A percentile compares a stretch with the other conserved stretches of the same genome.
phyloP scores from a whole-genome alignment of 2,113 vertebrate species.

The Suricata suricatta region DNA sequence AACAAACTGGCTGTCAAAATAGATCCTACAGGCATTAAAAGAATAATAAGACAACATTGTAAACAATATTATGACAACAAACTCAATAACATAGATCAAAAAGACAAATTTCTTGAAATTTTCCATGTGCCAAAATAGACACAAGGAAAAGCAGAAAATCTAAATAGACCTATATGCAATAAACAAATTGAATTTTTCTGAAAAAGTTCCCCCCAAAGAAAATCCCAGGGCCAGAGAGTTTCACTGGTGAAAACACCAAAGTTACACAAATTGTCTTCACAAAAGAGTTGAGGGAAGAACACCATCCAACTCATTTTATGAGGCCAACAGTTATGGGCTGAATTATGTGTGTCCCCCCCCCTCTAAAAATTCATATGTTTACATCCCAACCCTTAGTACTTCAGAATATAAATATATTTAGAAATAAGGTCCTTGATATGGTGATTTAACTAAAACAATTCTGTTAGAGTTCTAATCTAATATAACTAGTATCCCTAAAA shows the following conservation, averaged over 20 bases:
- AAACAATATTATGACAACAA: background rate
- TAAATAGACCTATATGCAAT: background rate
- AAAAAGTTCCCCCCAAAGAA: background rate
- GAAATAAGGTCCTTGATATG: background rate
- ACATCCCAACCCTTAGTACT: background rate
- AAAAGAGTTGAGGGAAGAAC: background rate
- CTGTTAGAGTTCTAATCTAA: background rate
- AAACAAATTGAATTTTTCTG: background rate
- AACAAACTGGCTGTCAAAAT: background rate
- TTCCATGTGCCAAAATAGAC: background rate
- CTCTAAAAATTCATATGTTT: background rate
- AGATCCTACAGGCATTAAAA: background rate
- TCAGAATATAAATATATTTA: background rate
- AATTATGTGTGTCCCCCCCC: background rate
- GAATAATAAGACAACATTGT: background rate
- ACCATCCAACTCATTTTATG: background rate
- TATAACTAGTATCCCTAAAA: background rate
- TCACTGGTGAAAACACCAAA: background rate
- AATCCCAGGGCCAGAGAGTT: background rate
- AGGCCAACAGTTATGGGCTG: background rate
- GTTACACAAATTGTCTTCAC: background rate
- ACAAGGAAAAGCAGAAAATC: background rate
- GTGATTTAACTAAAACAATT: slow-evolving; percentile 6
- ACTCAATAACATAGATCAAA: background rate
- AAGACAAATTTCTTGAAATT: background rate